phyloP scores from a whole-genome alignment of 2,113 vertebrate species.

The Barbus barbus region DNA sequence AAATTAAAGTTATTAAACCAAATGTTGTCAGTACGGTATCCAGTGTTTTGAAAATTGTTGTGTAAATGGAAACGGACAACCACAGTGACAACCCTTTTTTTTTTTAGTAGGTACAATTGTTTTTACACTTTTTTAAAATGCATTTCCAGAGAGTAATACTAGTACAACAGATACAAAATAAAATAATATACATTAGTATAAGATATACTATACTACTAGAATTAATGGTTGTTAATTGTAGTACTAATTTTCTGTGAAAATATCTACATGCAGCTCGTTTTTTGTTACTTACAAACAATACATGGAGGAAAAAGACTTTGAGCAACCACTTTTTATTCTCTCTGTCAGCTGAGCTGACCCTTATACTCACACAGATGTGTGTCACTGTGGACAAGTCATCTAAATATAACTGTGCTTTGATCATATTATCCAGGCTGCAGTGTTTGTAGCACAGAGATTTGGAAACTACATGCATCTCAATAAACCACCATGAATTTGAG shows the following conservation, averaged over 20 bases:
- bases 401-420: conserved; percentile 16
- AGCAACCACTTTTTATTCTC: background rate
- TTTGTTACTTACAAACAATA: background rate
- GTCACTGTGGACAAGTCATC: background rate
- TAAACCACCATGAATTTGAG: background rate
- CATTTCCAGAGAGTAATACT: background rate
- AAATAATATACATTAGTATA: too few species aligned
- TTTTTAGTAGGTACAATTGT: too few species aligned
- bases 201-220: too few species aligned
- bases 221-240: background rate
- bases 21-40: too few species aligned
- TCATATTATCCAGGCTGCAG: background rate
- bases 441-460: background rate
- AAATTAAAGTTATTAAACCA: background rate
- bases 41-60: too few species aligned
- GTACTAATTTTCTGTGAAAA: background rate
- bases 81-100: too few species aligned
- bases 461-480: background rate
- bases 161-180: background rate
- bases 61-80: too few species aligned
- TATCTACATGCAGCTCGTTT: background rate
- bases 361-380: background rate
- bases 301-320: background rate
- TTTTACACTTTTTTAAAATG: background rate
- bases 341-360: background rate